These are phyloP conservation scores for Noctilio leporinus DNA, from an alignment of 2,113 vertebrate species.

Conservation along the genomic window DNA sequence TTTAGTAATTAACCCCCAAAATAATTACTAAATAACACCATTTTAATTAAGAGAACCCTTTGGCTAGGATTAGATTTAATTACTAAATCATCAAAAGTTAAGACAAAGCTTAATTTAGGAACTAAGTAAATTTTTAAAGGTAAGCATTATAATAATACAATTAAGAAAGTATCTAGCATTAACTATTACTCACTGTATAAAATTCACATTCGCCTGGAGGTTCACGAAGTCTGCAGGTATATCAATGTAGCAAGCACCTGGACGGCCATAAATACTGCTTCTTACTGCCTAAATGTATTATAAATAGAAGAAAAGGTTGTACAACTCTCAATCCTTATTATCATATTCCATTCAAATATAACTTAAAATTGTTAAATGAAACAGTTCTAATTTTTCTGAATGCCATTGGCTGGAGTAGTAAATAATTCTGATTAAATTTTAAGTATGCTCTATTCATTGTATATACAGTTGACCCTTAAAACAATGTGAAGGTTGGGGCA, in stretches of 20 bases:
- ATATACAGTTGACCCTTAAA: background rate
- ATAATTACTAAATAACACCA: conserved; percentile 25
- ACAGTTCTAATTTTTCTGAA: conserved; percentile 10
- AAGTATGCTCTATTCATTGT: background rate
- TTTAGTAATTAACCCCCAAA: background rate
- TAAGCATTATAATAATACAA: background rate
- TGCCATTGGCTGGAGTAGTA: background rate
- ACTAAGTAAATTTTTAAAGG: background rate
- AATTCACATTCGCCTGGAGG: conserved; percentile 81
- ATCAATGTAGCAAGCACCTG: conserved; percentile 94
- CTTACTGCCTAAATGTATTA: conserved; percentile 86
- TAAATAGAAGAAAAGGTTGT: background rate
- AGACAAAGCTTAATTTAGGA: conserved; percentile 37
- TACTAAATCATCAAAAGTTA: conserved; percentile 24
- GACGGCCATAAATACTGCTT: conserved; percentile 92
- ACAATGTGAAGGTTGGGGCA: background rate
- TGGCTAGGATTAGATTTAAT: conserved; percentile 3
- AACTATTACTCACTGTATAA: conserved; percentile 83
- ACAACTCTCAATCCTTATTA: conserved; percentile 6
- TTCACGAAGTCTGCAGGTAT: conserved; percentile 94
- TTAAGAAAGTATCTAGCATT: background rate
- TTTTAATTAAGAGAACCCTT: conserved; percentile 30
- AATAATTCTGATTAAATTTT: background rate
- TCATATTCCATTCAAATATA: background rate
- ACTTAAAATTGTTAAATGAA: conserved; percentile 18